A percentile compares a stretch with the other conserved stretches of the same genome.
Evolutionary conservation across 2,888 invertebrate species (phyloP).

Genomic region (Cinara cedri): DNA sequence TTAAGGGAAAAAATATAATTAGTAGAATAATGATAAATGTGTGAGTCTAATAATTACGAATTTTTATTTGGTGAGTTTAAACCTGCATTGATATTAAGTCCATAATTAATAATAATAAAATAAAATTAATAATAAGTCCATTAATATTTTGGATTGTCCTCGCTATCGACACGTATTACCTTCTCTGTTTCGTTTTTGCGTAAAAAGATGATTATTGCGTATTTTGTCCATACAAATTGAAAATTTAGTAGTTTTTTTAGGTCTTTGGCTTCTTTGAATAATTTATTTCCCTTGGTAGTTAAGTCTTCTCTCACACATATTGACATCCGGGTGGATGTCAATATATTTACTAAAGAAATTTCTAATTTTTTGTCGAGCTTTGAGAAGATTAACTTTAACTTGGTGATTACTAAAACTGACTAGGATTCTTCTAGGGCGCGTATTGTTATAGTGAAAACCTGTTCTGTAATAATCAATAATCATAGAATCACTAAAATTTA

Average conservation of each 20-base stretch:
- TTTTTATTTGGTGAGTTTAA: constrained; percentile 3
- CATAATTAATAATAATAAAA: too few relatives aligned
- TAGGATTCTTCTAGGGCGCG: constrained; percentile 19
- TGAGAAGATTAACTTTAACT: constrained; percentile 17
- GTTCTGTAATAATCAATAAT: constrained; percentile 27
- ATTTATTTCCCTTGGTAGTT: constrained; percentile 21
- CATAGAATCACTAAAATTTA: too few relatives aligned
- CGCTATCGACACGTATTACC: constrained; percentile 12
- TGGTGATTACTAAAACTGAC: constrained; percentile 25
- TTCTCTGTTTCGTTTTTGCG: constrained; percentile 14
- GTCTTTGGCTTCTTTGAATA: constrained; percentile 38
- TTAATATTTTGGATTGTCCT: constrained; percentile 18
- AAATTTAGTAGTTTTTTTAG: constrained; percentile 9
- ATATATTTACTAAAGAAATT: constrained; percentile 29
- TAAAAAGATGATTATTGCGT: not conserved
- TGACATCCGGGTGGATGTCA: constrained; percentile 8
- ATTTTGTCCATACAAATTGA: constrained; percentile 23
- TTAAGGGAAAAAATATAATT: not conserved
- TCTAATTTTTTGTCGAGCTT: constrained; percentile 24
- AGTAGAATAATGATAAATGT: constrained; percentile 1
- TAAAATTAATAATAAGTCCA: too few relatives aligned
- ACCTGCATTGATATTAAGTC: too few relatives aligned
- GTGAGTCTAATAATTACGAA: too few relatives aligned
- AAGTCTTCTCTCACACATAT: constrained; percentile 26
- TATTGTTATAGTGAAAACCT: constrained; percentile 5